Conservation (phyloP, 2,797 vertebrate species). For the Acridotheres tristis region DNA sequence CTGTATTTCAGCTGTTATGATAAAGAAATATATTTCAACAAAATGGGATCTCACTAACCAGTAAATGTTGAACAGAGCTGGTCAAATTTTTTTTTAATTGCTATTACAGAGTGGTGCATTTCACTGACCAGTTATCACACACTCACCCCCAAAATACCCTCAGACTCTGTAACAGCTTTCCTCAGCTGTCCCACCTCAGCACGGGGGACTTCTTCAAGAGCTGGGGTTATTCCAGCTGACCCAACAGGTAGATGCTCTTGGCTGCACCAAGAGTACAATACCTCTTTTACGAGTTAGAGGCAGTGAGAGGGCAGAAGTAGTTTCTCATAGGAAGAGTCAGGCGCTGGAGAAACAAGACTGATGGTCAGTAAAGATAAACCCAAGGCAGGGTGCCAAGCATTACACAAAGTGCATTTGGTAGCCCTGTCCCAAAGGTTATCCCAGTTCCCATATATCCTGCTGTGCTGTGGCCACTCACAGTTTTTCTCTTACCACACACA, state of each 20-base stretch:
- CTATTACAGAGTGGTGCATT: neutral
- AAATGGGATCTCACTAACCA: neutral
- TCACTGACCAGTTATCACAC: neutral
- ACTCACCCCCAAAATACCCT: neutral
- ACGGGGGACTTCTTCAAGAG: neutral
- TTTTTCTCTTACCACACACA: neutral
- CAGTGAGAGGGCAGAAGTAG: neutral
- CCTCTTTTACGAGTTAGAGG: neutral
- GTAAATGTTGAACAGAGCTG: neutral
- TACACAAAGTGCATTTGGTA: neutral
- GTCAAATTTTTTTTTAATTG: neutral
- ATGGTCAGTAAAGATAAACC: neutral
- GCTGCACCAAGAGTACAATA: neutral
- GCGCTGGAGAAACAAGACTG: neutral
- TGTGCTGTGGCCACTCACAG: neutral
- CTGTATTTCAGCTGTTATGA: neutral
- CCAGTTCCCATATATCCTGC: neutral
- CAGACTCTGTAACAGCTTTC: neutral
- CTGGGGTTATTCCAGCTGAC: neutral
- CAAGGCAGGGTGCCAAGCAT: neutral
- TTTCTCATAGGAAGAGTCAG: neutral
- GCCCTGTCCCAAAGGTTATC: neutral
- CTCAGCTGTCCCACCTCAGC: neutral
- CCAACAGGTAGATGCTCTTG: neutral
- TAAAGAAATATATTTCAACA: neutral